Base-by-base conservation (phyloP, 1,140 invertebrate genomes). In the Caenorhabditis remanei region DNA sequence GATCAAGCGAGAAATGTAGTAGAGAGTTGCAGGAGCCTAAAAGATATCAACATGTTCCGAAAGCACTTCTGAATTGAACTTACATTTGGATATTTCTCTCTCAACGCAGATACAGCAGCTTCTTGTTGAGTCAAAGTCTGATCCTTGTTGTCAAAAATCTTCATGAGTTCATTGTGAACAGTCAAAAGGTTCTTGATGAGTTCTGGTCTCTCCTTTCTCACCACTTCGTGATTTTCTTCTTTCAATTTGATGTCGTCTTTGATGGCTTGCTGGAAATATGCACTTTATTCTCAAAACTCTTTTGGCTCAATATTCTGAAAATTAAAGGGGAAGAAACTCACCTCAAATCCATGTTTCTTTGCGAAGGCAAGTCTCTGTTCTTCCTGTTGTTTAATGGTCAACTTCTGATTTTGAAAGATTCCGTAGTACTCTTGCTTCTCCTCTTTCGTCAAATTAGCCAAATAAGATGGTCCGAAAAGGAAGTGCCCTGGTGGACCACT, bases 91-190 rank as follows among this genome's bases (percentile, higher is more conserved):
- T 79, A 79, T 43, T 79, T 79, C 43, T 50, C 21, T 41, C 19
- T 79, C 46, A 79, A 24, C 0, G 71, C 71, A 50, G 19, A n/a
- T 11, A 79, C 21, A 5, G 71, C 71, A 24, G 21, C 71, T 53
- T 79, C 46, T 13, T n/a, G 43, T 50, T 79, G 43, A 24, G 6
- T 8, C 7, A 79, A n/a, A 19, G 71, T 79, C 46, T 79, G 71
- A 79, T 79, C 46, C 21, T 79, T 79, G 46, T 79, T 79, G 24
- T 79, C 71, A n/a, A n/a, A 79, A 79, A 79, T 79, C 71, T 79
- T 79, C 19, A 79, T 79, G 13, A 50, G 4, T 79, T 48, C 71
- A 24, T 79, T 41, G n/a, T 79, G 71, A 21, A n/a, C 71, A 6
- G 13, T 46, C 46, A 79, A 24, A 50, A 79, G 71, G 24, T 24